Conservation (phyloP, 2,113 vertebrate species). For the Perca fluviatilis region DNA sequence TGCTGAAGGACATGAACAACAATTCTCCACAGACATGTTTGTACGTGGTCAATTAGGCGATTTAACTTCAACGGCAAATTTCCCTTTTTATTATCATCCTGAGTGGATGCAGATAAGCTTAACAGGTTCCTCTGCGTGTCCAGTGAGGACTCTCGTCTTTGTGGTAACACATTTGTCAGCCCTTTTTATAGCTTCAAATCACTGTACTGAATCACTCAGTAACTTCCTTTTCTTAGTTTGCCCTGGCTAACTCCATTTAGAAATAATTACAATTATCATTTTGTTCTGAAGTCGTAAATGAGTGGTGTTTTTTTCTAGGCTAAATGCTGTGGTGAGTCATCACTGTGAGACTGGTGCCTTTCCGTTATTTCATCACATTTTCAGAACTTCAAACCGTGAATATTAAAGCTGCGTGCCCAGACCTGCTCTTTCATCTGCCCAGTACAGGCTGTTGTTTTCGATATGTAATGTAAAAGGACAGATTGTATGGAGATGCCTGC, state of each 20-base stretch:
- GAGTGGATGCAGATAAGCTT: not conserved
- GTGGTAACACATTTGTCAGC: not conserved
- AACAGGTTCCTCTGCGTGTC: not conserved
- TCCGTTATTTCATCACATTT: conserved; percentile 16
- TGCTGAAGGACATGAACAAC: not conserved
- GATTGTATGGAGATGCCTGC: too few relatives aligned
- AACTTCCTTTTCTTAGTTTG: not conserved
- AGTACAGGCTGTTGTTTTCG: not conserved
- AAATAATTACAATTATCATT: not conserved
- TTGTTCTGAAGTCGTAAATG: not conserved
- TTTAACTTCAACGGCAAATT: not conserved
- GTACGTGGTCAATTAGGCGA: not conserved
- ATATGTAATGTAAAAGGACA: conserved; percentile 11
- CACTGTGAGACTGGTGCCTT: not conserved
- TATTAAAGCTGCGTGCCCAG: conserved; percentile 14
- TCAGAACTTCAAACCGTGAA: not conserved
- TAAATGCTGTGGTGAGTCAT: not conserved
- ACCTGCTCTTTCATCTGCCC: not conserved
- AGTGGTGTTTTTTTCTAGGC: not conserved
- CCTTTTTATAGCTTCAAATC: not conserved
- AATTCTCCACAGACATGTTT: not conserved
- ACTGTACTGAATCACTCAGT: not conserved
- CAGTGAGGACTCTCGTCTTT: not conserved
- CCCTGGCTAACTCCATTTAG: not conserved
- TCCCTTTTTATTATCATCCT: not conserved